These are phyloP conservation scores for Sterna hirundo DNA, from an alignment of 2,113 vertebrate species.

Conservation along the genomic window DNA sequence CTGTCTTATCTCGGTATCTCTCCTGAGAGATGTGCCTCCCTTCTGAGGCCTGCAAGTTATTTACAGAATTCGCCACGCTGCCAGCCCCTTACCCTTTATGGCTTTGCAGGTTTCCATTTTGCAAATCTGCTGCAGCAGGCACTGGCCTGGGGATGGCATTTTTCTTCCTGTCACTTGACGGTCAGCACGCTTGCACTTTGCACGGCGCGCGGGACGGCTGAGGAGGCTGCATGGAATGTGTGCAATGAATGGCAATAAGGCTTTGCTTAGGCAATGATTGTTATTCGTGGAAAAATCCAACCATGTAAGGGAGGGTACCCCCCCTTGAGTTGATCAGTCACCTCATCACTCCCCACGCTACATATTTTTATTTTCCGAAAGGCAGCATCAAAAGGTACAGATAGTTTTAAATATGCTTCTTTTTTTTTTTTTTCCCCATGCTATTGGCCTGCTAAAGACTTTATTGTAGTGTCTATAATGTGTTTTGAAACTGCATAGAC, in stretches of 20 bases:
- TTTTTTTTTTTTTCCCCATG: neutral
- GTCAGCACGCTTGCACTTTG: neutral
- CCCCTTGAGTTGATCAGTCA: accelerated
- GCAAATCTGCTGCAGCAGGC: neutral
- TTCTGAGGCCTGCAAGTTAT: neutral
- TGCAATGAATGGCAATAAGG: neutral
- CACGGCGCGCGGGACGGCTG: neutral
- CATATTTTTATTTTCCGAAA: neutral
- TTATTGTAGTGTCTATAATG: neutral
- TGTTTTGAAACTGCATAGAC: neutral
- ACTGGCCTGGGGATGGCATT: neutral
- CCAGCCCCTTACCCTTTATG: neutral
- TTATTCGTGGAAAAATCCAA: neutral
- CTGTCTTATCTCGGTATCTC: neutral
- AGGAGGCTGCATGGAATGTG: neutral
- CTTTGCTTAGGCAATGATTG: neutral
- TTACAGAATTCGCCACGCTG: neutral
- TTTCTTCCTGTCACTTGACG: neutral
- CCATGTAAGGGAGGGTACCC: neutral
- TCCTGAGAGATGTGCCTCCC: neutral
- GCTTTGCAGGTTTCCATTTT: neutral
- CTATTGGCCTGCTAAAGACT: neutral
- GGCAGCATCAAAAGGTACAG: neutral
- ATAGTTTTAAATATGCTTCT: neutral
- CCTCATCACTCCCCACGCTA: neutral